phyloP scores from a whole-genome alignment of 2,888 invertebrate genomes.

The Andricus curvator region DNA sequence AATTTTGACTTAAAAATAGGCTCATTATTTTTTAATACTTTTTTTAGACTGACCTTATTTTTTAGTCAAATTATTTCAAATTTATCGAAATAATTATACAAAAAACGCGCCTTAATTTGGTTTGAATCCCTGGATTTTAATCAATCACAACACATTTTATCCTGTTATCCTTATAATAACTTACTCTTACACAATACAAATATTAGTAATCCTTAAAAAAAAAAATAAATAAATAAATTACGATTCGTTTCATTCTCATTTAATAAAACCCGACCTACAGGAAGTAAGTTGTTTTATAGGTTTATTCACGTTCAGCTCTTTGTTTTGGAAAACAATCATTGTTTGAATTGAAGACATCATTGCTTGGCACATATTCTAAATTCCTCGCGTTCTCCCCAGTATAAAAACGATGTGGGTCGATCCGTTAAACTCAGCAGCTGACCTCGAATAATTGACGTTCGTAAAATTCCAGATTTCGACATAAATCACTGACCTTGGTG shows the following conservation, averaged over 20 bases:
- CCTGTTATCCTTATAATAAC: too few species aligned
- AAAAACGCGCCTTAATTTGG: too few species aligned
- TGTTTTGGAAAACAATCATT: conserved; percentile 3
- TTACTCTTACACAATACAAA: too few species aligned
- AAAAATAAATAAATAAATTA: not conserved
- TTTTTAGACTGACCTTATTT: too few species aligned
- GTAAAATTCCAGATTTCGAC: conserved; percentile 22
- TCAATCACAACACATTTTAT: too few species aligned
- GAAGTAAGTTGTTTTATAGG: not conserved
- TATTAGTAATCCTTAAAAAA: too few species aligned
- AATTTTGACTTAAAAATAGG: too few species aligned
- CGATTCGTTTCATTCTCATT: not conserved
- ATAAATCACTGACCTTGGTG: conserved; percentile 33
- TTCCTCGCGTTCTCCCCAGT: not conserved
- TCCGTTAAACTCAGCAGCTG: not conserved
- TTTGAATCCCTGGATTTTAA: too few species aligned
- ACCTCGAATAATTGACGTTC: conserved; percentile 37
- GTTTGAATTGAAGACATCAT: conserved; percentile 1
- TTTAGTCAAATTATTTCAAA: too few species aligned
- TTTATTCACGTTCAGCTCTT: not conserved
- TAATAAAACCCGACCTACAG: not conserved
- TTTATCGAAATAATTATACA: too few species aligned
- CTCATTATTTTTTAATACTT: too few species aligned
- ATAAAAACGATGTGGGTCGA: conserved; percentile 19
- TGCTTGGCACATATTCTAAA: conserved; percentile 17